Conservation (phyloP, 2,797 vertebrate species). For the Vipera ursinii region DNA sequence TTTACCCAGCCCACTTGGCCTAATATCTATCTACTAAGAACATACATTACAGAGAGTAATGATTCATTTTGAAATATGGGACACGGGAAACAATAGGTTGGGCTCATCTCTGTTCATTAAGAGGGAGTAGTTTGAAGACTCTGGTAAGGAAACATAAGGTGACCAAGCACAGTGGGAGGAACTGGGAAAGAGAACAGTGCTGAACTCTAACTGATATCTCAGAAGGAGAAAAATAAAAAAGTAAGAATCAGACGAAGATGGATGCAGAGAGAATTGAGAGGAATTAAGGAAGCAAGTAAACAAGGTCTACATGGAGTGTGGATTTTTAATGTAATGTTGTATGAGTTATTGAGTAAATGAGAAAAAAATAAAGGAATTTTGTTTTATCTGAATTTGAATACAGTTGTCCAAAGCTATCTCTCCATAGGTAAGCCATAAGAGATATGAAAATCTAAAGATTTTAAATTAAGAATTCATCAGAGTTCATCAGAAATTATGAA, state of each 20-base stretch:
- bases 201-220: background rate
- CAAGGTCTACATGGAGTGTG: background rate
- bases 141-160: background rate
- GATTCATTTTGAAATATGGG: background rate
- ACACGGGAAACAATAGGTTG: background rate
- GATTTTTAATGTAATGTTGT: background rate
- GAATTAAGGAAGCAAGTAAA: background rate
- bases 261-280: background rate
- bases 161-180: background rate
- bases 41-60: background rate
- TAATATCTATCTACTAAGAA: background rate
- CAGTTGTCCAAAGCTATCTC: background rate
- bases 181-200: background rate
- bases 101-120: background rate
- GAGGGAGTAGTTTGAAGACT: background rate
- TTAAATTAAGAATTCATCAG: background rate
- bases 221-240: background rate
- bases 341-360: background rate
- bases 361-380: background rate
- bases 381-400: background rate
- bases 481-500: background rate
- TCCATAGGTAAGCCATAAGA: background rate
- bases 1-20: no score
- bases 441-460: background rate
- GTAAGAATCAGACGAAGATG: background rate